Evolutionary conservation across 2,797 vertebrate species (phyloP).

Genomic region (Phalloptychus januarius): DNA sequence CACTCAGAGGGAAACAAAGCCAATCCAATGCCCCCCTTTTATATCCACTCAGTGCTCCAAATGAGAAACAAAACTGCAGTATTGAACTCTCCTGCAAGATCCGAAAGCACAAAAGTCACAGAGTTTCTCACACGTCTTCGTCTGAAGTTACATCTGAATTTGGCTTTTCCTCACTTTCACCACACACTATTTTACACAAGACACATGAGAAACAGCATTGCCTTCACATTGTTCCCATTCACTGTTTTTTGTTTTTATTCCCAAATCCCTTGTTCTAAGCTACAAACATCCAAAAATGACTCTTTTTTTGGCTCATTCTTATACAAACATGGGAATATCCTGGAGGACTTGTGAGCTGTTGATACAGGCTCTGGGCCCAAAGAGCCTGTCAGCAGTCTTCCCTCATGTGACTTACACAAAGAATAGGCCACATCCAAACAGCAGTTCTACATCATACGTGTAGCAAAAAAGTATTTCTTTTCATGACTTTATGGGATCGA

Average conservation of each 20-base stretch:
- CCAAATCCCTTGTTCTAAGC: not conserved
- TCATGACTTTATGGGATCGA: not conserved
- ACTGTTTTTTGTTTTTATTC: constrained; percentile 16
- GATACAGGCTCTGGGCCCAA: constrained; percentile 24
- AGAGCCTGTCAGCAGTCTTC: constrained; percentile 34
- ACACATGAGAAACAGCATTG: not conserved
- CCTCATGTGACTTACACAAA: constrained; percentile 29
- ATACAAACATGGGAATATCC: constrained; percentile 41
- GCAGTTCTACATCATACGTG: constrained; percentile 37
- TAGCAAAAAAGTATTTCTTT: constrained; percentile 29
- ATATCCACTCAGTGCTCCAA: no score
- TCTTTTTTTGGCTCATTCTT: constrained; percentile 13
- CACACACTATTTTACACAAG: not conserved
- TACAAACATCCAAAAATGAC: constrained; percentile 25
- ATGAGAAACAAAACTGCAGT: no score
- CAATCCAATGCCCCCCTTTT: no score
- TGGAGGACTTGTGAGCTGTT: constrained; percentile 45
- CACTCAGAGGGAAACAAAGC: no score
- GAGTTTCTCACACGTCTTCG: not conserved
- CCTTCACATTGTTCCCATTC: constrained; percentile 13
- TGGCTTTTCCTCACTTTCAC: not conserved
- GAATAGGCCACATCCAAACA: constrained; percentile 41
- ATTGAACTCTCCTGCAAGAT: no score
- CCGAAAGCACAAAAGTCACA: no score
- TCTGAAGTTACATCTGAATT: not conserved